A percentile compares a stretch with the other conserved stretches of the same genome.
These are phyloP conservation scores for Stercorarius parasiticus DNA, from an alignment of 2,113 vertebrate genomes.

Conservation along the genomic window DNA sequence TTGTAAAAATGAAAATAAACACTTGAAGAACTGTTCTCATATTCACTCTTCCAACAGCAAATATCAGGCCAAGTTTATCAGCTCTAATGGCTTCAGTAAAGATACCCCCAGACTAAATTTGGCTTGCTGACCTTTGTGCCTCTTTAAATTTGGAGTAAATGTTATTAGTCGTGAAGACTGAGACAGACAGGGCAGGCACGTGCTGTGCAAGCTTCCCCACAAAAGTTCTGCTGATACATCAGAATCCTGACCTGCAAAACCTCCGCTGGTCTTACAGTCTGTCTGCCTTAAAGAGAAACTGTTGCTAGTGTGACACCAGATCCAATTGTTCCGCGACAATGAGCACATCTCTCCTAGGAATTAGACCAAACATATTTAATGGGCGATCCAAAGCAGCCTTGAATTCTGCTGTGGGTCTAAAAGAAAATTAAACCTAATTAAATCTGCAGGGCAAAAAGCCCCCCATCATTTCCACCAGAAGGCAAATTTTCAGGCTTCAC, in stretches of 20 bases:
- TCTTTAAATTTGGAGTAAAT: slow-evolving; percentile 55
- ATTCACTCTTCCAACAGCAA: background rate
- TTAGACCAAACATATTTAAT: background rate
- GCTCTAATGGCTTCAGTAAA: background rate
- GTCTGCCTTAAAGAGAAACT: slow-evolving; percentile 54
- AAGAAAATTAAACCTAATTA: background rate
- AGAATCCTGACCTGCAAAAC: slow-evolving; percentile 59
- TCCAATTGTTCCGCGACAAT: background rate
- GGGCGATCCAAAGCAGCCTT: background rate
- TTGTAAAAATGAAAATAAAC: background rate
- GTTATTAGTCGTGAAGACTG: slow-evolving; percentile 32
- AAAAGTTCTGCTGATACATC: slow-evolving; percentile 63
- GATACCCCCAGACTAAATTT: slow-evolving; percentile 10
- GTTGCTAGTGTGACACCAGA: background rate
- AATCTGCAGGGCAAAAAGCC: background rate
- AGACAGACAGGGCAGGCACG: slow-evolving; percentile 58
- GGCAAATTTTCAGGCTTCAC: background rate
- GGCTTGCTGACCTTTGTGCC: background rate
- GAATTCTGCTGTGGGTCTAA: background rate
- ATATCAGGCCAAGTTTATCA: background rate
- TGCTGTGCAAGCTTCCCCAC: slow-evolving; percentile 57
- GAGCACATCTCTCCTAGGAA: background rate
- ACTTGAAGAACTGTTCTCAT: background rate
- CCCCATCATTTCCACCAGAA: background rate
- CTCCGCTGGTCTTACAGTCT: background rate